These are phyloP conservation scores for Aurelia sp. DNA, from an alignment of 30 jellyfish, hydroid and myxozoan species.

Conservation along the genomic window DNA sequence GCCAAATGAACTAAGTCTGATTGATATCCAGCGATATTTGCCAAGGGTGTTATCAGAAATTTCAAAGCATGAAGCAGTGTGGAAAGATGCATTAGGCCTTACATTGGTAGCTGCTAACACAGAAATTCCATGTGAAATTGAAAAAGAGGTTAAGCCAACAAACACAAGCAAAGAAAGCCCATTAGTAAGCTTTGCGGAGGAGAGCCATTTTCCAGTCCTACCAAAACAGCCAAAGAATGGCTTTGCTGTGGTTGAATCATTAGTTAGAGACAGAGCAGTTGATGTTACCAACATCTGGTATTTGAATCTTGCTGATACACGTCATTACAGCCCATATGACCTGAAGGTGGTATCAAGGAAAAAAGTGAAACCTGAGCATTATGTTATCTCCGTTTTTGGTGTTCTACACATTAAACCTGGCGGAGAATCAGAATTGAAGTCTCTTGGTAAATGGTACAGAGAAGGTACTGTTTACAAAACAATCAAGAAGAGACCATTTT, in stretches of 20 bases:
- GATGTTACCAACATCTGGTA: constrained; percentile 74
- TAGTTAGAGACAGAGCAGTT: constrained; percentile 36
- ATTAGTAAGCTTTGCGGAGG: background rate
- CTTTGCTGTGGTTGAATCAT: constrained; percentile 67
- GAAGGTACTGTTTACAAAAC: constrained; percentile 76
- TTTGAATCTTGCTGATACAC: constrained; percentile 50
- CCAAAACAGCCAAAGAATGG: constrained; percentile 71
- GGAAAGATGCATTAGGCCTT: constrained; percentile 80
- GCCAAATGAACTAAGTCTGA: constrained; percentile 48
- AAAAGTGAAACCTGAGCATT: constrained; percentile 72
- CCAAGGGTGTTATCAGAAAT: constrained; percentile 83
- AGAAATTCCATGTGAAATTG: constrained; percentile 21
- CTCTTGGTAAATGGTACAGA: constrained; percentile 89
- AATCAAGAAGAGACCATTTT: constrained; percentile 43
- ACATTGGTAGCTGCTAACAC: constrained; percentile 73
- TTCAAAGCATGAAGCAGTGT: constrained; percentile 75
- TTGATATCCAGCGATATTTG: constrained; percentile 65
- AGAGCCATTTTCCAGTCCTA: background rate
- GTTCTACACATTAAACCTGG: constrained; percentile 75
- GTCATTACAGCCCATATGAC: constrained; percentile 67
- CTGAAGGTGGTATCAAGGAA: constrained; percentile 68
- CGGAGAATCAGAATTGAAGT: constrained; percentile 79
- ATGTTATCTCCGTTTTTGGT: constrained; percentile 85
- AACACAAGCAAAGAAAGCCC: background rate
- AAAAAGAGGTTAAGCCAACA: background rate